These are phyloP conservation scores for human (Homo sapiens) DNA, from an alignment of 2,113 vertebrate genomes.

Conservation along the genomic window DNA sequence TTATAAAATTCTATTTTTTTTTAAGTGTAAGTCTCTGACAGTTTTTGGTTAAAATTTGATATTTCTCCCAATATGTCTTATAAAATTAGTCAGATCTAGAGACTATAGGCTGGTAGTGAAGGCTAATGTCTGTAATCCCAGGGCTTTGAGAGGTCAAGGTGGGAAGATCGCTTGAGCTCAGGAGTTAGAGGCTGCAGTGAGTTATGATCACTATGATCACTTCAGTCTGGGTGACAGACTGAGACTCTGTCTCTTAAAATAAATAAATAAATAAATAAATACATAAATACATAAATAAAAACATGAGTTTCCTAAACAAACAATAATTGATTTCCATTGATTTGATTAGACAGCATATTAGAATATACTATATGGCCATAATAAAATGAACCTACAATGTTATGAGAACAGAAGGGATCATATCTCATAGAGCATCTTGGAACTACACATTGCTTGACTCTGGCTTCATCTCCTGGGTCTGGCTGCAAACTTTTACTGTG, in stretches of 20 bases:
- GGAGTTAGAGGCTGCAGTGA: no score
- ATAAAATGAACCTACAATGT: not conserved
- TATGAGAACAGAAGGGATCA: not conserved
- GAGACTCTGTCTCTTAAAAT: no score
- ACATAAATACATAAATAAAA: not conserved
- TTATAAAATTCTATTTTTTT: constrained; percentile 50
- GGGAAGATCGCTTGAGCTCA: no score
- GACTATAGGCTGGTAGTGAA: not conserved
- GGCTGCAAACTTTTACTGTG: not conserved
- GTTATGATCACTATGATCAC: no score
- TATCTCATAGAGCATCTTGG: not conserved
- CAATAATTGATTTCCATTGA: not conserved
- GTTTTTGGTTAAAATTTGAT: not conserved
- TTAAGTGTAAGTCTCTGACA: not conserved
- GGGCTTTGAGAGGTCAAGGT: no score
- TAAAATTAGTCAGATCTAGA: not conserved
- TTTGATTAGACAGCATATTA: not conserved
- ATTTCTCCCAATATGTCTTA: not conserved
- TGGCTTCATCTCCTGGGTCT: not conserved
- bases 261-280: not conserved
- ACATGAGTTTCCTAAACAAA: not conserved
- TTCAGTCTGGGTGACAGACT: no score
- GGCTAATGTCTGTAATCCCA: no score
- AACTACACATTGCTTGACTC: not conserved
- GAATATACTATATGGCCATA: not conserved